Conservation (phyloP, 2,888 invertebrate species). For the Pandemis cinnamomeana region DNA sequence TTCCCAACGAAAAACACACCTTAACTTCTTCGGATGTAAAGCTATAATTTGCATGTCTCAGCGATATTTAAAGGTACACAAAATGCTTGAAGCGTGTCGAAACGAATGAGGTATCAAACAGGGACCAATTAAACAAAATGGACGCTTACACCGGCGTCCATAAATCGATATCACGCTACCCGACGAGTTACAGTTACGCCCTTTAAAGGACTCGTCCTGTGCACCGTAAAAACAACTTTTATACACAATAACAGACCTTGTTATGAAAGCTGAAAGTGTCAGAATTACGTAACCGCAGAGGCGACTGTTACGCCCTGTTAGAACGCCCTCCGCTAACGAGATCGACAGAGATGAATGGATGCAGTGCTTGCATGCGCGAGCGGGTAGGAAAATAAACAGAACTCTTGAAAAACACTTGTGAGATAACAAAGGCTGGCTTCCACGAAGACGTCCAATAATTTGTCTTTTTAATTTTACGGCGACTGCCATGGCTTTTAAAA, state of each 20-base stretch:
- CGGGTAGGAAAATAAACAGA: conserved; percentile 74
- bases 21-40: conserved; percentile 58
- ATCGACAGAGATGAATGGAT: conserved; percentile 72
- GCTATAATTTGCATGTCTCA: conserved; percentile 58
- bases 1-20: conserved; percentile 61
- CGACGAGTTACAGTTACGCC: conserved; percentile 73
- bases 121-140: conserved; percentile 80
- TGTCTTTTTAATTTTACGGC: conserved; percentile 84
- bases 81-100: conserved; percentile 70
- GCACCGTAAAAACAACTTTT: conserved; percentile 62
- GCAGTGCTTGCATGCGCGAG: conserved; percentile 62
- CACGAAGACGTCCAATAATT: conserved; percentile 84
- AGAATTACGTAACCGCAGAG: conserved; percentile 80
- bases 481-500: conserved; percentile 80
- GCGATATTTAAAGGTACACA: conserved; percentile 56
- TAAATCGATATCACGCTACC: conserved; percentile 80
- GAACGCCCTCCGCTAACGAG: conserved; percentile 81
- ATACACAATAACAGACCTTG: conserved; percentile 79
- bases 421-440: conserved; percentile 83
- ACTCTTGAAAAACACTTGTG: conserved; percentile 84
- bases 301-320: conserved; percentile 81
- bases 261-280: conserved; percentile 81
- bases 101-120: conserved; percentile 72
- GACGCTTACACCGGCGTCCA: conserved; percentile 77
- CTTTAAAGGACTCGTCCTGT: conserved; percentile 74